Evolutionary conservation across 2,113 vertebrate genomes (phyloP), one percentile per base, ranked within the genome.

Genomic region (Nothoprocta perdicaria): DNA sequence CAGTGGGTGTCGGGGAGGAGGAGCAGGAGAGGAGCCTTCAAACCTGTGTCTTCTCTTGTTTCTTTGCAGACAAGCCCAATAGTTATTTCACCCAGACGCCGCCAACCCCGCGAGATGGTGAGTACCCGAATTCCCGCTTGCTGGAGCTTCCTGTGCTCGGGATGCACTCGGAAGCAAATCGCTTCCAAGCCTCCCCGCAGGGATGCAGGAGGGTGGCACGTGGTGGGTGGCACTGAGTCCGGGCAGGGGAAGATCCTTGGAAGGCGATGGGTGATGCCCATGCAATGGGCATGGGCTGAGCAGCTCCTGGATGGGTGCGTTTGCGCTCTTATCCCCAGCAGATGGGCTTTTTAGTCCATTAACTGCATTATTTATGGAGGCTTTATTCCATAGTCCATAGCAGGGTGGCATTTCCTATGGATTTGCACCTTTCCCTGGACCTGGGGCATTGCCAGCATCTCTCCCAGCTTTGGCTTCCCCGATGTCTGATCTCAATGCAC

Each of bases 61-160:
- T 86, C 67, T 69, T 97, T 97, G 75, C 98, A 99, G 99, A 99
- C 97, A 99, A 99, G 96, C 99, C 99, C 72, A 98, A 98, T 43
- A 97, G 95, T 85, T 98, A 98, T 92, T 98, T 99, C 92, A 97
- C 98, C 0, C 98, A 98, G 48, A 96, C 97, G 2, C 97, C 97
- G 69, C 96, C 98, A 0, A 78, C 89, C 1, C 98, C 97, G 5
- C 98, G 97, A 75, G 99, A 99, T 97, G 99, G 99, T 99, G 95
- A 99, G 99, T 99, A 45, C 62, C 1, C 21, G 1, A 16, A 4
- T 7, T n/a, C 21, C 48, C 9, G 2, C 72, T 61, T 11, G 31
- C 74, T 21, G 65, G 60, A 10, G 80, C 75, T 22, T 67, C 65
- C 43, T 3, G 14, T 5, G 13, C 68, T 69, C 40, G 6, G 67